Evolutionary conservation across 37 sponge, comb jelly and placozoan genomes (phyloP).

Genomic region (Crambe crambe): DNA sequence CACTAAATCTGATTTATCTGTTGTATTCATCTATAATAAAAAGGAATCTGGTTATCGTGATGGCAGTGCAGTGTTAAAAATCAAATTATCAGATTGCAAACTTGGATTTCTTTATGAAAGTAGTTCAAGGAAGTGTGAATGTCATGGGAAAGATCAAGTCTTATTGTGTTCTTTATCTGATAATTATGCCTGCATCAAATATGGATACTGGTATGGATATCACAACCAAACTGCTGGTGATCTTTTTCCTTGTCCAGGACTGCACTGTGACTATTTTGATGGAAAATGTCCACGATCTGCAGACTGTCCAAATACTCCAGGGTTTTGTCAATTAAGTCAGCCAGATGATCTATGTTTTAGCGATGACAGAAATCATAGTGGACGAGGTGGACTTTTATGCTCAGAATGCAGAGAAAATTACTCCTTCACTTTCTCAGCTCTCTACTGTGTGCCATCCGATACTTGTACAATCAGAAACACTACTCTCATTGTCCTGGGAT

Average conservation of each 20-base stretch:
- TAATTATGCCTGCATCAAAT: background rate
- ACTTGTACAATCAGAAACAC: background rate
- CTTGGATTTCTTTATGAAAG: background rate
- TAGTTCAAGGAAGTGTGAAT: background rate
- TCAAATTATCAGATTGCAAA: background rate
- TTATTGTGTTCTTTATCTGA: background rate
- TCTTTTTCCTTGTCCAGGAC: background rate
- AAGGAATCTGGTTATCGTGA: background rate
- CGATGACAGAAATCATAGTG: no score
- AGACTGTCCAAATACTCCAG: background rate
- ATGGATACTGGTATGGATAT: constrained; percentile 12
- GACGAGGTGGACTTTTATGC: constrained; percentile 6
- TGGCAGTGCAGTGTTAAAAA: background rate
- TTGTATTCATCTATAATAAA: background rate
- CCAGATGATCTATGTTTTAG: constrained; percentile 7
- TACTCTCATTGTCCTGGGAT: background rate
- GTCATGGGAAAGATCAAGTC: background rate
- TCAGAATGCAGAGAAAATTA: background rate
- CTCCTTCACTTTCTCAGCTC: constrained; percentile 18
- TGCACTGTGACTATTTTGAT: background rate
- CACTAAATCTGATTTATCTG: background rate
- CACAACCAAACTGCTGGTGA: background rate
- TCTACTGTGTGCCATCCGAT: background rate
- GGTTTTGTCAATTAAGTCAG: background rate
- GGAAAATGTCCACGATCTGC: background rate